phyloP scores from a whole-genome alignment of 2,888 invertebrate species.

The Ectropis crepuscularia region DNA sequence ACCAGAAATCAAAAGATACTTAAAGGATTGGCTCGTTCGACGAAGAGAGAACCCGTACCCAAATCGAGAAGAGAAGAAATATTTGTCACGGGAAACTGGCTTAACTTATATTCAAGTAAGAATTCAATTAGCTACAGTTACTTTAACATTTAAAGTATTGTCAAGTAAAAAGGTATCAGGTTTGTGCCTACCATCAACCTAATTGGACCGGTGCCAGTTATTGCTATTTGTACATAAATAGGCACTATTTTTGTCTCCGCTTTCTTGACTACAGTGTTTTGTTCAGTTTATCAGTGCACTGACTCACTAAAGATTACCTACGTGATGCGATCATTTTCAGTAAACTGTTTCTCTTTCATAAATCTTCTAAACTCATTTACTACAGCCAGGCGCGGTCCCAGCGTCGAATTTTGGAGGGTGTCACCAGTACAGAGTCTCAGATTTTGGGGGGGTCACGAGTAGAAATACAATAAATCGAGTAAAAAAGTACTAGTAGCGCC shows the following conservation, averaged over 20 bases:
- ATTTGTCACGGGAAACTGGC: conserved; percentile 89
- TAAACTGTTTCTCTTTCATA: conserved; percentile 2
- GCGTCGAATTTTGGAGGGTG: no score
- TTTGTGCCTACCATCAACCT: conserved; percentile 77
- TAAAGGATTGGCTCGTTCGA: conserved; percentile 91
- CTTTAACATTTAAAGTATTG: conserved; percentile 24
- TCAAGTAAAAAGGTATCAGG: conserved; percentile 58
- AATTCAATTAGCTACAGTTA: conserved; percentile 23
- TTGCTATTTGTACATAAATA: conserved; percentile 82
- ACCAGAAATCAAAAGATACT: conserved; percentile 90
- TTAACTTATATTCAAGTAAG: conserved; percentile 91
- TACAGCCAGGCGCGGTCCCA: no score
- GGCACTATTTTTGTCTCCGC: conserved; percentile 81
- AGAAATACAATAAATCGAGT: no score
- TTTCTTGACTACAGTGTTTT: conserved; percentile 67
- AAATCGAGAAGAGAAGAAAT: conserved; percentile 90
- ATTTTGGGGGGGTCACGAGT: no score
- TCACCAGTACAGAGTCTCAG: no score
- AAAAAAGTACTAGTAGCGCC: no score
- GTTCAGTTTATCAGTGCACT: conserved; percentile 44
- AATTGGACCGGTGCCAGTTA: conserved; percentile 78
- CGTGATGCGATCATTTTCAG: conserved; percentile 4
- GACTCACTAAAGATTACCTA: conserved; percentile 25
- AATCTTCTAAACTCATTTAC: conserved; percentile 20
- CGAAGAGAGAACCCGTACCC: conserved; percentile 92